Base-by-base conservation (phyloP, 2,888 invertebrate genomes). In the Lumbricus terrestris region DNA sequence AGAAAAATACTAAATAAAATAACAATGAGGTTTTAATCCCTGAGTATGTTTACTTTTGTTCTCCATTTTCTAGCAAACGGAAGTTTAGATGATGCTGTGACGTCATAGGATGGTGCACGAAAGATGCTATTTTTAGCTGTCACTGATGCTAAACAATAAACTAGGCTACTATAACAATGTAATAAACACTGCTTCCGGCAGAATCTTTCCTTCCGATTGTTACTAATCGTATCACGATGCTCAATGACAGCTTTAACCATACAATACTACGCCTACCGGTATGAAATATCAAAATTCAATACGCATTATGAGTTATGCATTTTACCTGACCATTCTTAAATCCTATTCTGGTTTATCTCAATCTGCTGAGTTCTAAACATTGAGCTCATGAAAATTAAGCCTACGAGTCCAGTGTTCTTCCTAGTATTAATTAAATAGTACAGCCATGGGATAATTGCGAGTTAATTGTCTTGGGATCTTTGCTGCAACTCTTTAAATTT, bases 21-120 rank as follows among this genome's bases (percentile, higher is more conserved):
- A 85, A 35, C 18, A 35, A 85, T 85, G 37, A 35, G 34, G 34
- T 35, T 85, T 34, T 37, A 85, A 35, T 35, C 37, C 85, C 85
- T 85, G 85, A 37, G 35, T 35, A 35, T 85, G 85, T 85, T 85
- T 85, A 85, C 85, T 85, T 85, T 85, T 37, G 11, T 37, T 33
- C 37, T 37, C 85, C 85, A 85, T 85, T 33, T 83, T 69, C 69
- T 69, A n/a, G 35, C 85, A 85, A 85, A 35, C 85, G 37, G 85
- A 34, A 37, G 85, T n/a, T 3, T 69, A 69, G 5, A n/a, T 11
- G 69, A 69, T 11, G 69, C 69, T n/a, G 8, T 69, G 29, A 69
- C 69, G 69, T 69, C 69, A 69, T 69, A n/a, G 29, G 69, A 69
- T 69, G 69, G 69, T 69, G 69, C 29, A n/a, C 1, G 2, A 15